These are phyloP conservation scores for Gorsachius magnificus DNA, from an alignment of 2,797 vertebrate species.

Conservation along the genomic window DNA sequence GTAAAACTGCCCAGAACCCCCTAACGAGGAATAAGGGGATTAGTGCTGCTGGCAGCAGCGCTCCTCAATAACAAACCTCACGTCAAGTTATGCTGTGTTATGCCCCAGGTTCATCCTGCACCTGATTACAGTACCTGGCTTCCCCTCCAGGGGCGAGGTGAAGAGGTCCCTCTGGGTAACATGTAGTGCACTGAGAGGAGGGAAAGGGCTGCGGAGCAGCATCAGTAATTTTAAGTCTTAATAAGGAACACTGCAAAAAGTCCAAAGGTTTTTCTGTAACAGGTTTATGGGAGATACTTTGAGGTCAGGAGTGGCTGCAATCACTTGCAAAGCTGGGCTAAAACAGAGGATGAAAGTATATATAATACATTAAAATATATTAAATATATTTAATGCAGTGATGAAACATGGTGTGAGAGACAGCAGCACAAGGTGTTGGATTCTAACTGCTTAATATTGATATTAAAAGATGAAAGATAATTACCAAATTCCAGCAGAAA, in stretches of 20 bases:
- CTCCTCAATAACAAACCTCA: background rate
- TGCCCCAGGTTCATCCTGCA: background rate
- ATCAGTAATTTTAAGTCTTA: background rate
- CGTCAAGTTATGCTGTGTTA: rapidly evolving
- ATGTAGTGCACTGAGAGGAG: rapidly evolving
- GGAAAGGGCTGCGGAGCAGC: background rate
- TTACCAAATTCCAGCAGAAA: background rate
- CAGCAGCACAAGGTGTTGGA: background rate
- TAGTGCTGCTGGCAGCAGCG: background rate
- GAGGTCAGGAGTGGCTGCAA: background rate
- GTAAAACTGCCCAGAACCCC: background rate
- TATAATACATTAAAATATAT: background rate
- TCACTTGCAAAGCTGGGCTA: background rate
- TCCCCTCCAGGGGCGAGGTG: background rate
- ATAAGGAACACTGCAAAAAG: background rate
- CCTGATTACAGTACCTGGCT: background rate
- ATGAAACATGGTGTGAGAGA: background rate
- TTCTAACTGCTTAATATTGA: too few species aligned
- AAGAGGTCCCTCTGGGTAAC: background rate
- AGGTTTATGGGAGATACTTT: background rate
- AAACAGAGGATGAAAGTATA: background rate
- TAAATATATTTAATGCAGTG: too few species aligned
- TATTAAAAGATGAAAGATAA: background rate
- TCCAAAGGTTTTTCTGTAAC: background rate
- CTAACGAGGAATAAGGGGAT: rapidly evolving